phyloP scores from a whole-genome alignment of 1,140 invertebrate genomes.

The Diuraphis noxia region DNA sequence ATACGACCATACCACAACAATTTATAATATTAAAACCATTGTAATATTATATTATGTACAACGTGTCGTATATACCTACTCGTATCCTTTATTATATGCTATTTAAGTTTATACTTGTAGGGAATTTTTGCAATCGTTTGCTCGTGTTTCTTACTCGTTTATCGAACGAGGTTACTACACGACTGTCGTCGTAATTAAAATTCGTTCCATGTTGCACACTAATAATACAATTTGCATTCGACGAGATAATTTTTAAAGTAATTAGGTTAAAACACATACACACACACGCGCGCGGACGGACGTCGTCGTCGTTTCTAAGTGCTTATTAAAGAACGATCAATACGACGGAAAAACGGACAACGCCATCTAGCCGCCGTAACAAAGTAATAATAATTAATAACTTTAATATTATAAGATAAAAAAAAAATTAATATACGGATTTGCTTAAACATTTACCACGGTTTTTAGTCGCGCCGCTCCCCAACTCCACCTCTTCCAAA shows the following conservation, averaged over 20 bases:
- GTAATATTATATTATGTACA: not conserved
- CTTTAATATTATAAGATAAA: not conserved
- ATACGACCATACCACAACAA: not conserved
- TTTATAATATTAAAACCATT: not conserved
- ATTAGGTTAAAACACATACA: slow-evolving; percentile 21
- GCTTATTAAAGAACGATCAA: slow-evolving; percentile 30
- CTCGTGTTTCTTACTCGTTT: not conserved
- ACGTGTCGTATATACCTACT: too few relatives aligned
- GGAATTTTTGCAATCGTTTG: not conserved
- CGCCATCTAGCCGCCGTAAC: not conserved
- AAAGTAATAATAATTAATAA: not conserved
- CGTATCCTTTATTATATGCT: too few relatives aligned
- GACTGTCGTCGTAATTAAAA: slow-evolving; percentile 17
- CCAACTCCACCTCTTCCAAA: too few relatives aligned
- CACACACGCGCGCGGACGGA: too few relatives aligned
- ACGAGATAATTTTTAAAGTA: slow-evolving; percentile 27
- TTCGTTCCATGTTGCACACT: slow-evolving; percentile 4
- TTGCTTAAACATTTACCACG: not conserved
- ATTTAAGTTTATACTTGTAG: not conserved
- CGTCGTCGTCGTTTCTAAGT: slow-evolving; percentile 4
- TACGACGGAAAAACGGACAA: slow-evolving; percentile 16
- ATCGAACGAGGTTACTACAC: slow-evolving; percentile 27
- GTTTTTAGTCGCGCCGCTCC: too few relatives aligned
- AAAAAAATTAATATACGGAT: not conserved
- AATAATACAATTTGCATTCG: not conserved